Evolutionary conservation across 2,888 invertebrate genomes (phyloP), one percentile per base, ranked within the genome.

Genomic region (Lithophane leautieri): DNA sequence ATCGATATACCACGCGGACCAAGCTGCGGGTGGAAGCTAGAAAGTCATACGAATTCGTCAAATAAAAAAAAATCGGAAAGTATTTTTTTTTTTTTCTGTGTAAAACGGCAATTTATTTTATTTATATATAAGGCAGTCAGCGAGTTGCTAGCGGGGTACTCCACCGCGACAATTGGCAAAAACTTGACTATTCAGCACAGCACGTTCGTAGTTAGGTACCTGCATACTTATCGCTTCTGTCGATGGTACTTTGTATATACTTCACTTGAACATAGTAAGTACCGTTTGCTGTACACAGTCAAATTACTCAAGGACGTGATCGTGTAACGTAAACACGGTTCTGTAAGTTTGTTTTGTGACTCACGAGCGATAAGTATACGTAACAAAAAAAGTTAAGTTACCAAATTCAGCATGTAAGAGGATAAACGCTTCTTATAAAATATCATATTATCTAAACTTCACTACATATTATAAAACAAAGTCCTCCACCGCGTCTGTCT

Each of bases 251-350:
- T 34, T 34, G 40, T 44, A n/a, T 44, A 11, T 34, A 54, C 19
- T 60, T 47, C 25, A 19, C 28, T n/a, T n/a, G 25, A 25, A 22
- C 40, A 58, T 47, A 42, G 47, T 60, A 60, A 44, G 34, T 63
- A 73, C 60, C 52, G 54, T 78, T 81, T 60, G 66, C 61, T 44
- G 65, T 73, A 72, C 28, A 82, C 74, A 72, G 78, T 76, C 67
- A 79, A 79, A 84, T 82, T 82, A 76, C 76, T 74, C 66, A 79
- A 79, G 65, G 56, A 79, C 73, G 70, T 79, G 82, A 68, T 71
- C 70, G 62, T 47, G 79, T 73, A 66, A 82, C 74, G 42, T 73
- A 76, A 76, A 84, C 83, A 77, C 40, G 70, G 19, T 71, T 54
- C 65, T 75, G 56, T 66, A 61, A 47, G 22, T 76, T 84, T 69